Evolutionary conservation across 1,140 invertebrate genomes (phyloP).

Genomic region (Orius insidiosus): DNA sequence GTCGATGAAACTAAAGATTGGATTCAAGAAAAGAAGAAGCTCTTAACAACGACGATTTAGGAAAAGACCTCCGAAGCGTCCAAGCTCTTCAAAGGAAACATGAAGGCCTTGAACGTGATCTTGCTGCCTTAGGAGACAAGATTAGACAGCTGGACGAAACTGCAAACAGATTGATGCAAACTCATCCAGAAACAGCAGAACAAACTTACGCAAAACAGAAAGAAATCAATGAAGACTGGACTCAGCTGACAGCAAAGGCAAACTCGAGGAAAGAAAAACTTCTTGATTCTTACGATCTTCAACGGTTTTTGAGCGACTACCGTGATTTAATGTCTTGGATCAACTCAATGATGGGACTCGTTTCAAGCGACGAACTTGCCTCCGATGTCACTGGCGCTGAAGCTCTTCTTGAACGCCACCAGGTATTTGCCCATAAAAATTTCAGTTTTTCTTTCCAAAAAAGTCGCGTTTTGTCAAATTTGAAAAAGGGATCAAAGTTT

Average conservation of each 20-base stretch:
- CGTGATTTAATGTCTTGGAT: conserved; percentile 98
- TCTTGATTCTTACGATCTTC: conserved; percentile 92
- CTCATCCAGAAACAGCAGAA: conserved; percentile 93
- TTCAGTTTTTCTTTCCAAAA: too few relatives aligned
- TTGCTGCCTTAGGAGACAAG: conserved; percentile 93
- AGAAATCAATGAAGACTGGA: conserved; percentile 98
- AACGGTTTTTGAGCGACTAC: conserved; percentile 94
- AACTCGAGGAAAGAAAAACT: conserved; percentile 94
- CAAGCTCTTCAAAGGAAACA: conserved; percentile 96
- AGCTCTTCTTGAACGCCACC: conserved; percentile 92
- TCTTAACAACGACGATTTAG: conserved; percentile 87
- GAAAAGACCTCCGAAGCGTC: conserved; percentile 89
- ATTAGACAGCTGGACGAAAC: conserved; percentile 94
- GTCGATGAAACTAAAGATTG: conserved; percentile 98
- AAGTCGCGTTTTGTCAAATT: too few relatives aligned
- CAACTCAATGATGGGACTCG: conserved; percentile 94
- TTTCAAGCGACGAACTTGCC: conserved; percentile 96
- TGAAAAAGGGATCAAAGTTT: too few relatives aligned
- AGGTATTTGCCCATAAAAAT: conserved; percentile 40
- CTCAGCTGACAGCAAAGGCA: conserved; percentile 83
- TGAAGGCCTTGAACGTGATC: conserved; percentile 90
- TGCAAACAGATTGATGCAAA: conserved; percentile 84
- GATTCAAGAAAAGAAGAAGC: conserved; percentile 96
- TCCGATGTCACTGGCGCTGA: conserved; percentile 98
- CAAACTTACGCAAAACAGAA: conserved; percentile 93